Conservation (phyloP, 2,113 vertebrate species). For the Spea multiplicata region DNA sequence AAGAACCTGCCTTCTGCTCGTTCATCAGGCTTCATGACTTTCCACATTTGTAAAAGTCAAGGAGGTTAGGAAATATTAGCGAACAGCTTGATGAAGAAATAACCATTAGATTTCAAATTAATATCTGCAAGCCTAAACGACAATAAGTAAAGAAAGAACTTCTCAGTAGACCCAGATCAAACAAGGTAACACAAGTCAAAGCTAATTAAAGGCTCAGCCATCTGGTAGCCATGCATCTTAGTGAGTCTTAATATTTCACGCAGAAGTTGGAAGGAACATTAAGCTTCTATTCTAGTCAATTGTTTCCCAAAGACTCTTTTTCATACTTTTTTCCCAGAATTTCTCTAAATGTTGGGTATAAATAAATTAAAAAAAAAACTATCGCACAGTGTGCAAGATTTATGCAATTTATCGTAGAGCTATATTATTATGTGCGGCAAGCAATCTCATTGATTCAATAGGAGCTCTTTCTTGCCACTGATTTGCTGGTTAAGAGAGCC, state of each 20-base stretch:
- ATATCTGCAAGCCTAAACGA: conserved; percentile 24
- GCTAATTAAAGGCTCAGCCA: conserved; percentile 43
- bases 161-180: conserved; percentile 39
- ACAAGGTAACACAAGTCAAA: conserved; percentile 34
- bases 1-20: conserved; percentile 35
- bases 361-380: too few species aligned
- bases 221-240: conserved; percentile 30
- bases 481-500: too few species aligned
- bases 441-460: too few species aligned
- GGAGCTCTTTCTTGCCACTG: too few species aligned
- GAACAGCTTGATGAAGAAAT: conserved; percentile 46
- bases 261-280: conserved; percentile 3
- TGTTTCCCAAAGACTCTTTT: neutral
- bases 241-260: neutral
- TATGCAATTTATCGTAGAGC: too few species aligned
- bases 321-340: too few species aligned
- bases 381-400: too few species aligned
- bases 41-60: conserved; percentile 41
- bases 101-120: conserved; percentile 39
- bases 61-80: conserved; percentile 37
- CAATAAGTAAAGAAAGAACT: conserved; percentile 15
- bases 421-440: too few species aligned
- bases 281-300: neutral
- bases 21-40: conserved; percentile 37
- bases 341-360: too few species aligned